phyloP scores from a whole-genome alignment of 2,797 vertebrate species.

The Geotrypetes seraphini region DNA sequence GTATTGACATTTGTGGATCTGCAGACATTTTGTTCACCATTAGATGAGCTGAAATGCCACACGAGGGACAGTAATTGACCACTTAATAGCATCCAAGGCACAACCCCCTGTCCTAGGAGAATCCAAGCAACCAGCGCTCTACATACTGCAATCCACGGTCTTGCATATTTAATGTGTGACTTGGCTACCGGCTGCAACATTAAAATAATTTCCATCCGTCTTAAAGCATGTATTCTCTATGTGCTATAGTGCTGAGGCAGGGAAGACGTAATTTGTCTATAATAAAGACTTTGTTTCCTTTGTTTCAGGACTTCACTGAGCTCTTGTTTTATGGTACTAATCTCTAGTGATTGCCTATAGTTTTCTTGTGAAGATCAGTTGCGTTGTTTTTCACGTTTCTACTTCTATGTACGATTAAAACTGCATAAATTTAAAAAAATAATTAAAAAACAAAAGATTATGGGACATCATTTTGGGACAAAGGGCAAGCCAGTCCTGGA shows the following conservation, averaged over 20 bases:
- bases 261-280: no score
- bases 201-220: slow-evolving; percentile 7
- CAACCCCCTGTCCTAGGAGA: background rate
- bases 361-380: no score
- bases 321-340: no score
- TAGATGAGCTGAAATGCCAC: fast-evolving
- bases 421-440: no score
- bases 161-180: background rate
- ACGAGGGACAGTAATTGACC: background rate
- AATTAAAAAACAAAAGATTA: no score
- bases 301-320: no score
- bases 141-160: background rate
- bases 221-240: background rate
- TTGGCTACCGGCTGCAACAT: background rate
- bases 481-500: no score
- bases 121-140: background rate
- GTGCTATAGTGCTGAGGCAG: background rate
- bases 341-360: no score
- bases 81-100: background rate
- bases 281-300: no score
- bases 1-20: slow-evolving; percentile 8
- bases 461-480: no score
- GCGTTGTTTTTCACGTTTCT: no score
- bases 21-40: slow-evolving; percentile 2
- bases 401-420: no score